Evolutionary conservation across 2,888 invertebrate species (phyloP), one percentile per base, ranked within the genome.

Genomic region (Cryptus armator): DNA sequence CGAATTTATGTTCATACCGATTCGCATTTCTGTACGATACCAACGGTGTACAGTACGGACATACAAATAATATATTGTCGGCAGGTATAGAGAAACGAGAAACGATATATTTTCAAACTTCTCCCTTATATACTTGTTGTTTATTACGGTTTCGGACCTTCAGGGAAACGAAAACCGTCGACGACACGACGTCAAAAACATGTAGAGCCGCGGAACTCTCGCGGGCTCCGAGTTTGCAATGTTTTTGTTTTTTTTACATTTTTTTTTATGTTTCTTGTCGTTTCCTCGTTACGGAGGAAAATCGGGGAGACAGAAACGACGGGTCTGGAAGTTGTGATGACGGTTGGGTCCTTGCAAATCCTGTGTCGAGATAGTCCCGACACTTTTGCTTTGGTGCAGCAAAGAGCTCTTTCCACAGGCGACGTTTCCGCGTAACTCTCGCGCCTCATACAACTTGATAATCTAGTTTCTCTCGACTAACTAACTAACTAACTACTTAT

Each of bases 401-500:
- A 19, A 29, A n/a, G 3, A 14, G 3, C 46, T 16, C 19, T 72
- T 16, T 74, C 32, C 29, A 46, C 62, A 29, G 24, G n/a, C 59
- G 59, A 16, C 64, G 64, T 51, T 62, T 32, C 24, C 64, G 10
- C 64, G 53, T 76, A 48, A 70, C 46, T 75, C 64, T 67, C 76
- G 46, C 75, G 56, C 59, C 71, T 76, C 81, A 72, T 76, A 70
- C 53, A 84, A 84, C 81, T 84, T 84, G 81, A 84, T 84, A 86
- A 84, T 84, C 78, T 76, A 78, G 81, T 78, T 84, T 81, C 77
- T 37, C 81, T 70, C 59, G 75, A 83, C 56, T 51, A 83, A 82
- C 70, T 67, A 71, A 81, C 56, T 56, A 56, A 84, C 86, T 84
- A 83, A 86, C 85, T 85, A 81, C 85, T 85, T 86, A 84, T 84